These are phyloP conservation scores for Mystacornis crossleyi DNA, from an alignment of 2,113 vertebrate genomes.

Conservation along the genomic window DNA sequence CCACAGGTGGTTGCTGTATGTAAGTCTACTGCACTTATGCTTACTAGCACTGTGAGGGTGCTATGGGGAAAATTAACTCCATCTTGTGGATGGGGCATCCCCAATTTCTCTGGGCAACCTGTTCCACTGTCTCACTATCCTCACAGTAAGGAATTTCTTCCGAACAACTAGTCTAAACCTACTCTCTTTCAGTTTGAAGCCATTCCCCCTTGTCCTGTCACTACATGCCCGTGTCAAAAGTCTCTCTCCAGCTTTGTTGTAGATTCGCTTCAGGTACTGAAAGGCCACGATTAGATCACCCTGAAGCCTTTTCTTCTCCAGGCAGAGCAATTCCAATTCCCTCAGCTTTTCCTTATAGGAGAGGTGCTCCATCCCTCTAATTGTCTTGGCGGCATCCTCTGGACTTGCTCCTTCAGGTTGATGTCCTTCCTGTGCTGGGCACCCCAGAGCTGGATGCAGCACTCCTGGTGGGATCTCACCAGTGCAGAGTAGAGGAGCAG, in stretches of 20 bases:
- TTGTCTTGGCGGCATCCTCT: not conserved
- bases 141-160: not conserved
- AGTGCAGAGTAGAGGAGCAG: not conserved
- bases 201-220: not conserved
- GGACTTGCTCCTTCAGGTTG: fast-evolving
- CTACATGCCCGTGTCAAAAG: not conserved
- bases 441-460: not conserved
- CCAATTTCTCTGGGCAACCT: not conserved
- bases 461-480: not conserved
- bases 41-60: not conserved
- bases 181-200: not conserved
- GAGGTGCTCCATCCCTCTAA: not conserved
- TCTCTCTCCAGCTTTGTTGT: not conserved
- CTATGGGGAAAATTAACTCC: not conserved
- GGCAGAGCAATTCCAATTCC: not conserved
- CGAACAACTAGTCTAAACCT: not conserved
- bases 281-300: not conserved
- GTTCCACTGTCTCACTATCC: not conserved
- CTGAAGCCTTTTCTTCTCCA: not conserved
- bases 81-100: not conserved
- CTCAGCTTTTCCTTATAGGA: not conserved
- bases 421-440: not conserved
- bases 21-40: not conserved
- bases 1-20: not conserved
- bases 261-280: not conserved